A percentile compares a stretch with the other conserved stretches of the same genome.
Evolutionary conservation across 2,797 vertebrate genomes (phyloP).

Genomic region (Thripadectes ignobilis): DNA sequence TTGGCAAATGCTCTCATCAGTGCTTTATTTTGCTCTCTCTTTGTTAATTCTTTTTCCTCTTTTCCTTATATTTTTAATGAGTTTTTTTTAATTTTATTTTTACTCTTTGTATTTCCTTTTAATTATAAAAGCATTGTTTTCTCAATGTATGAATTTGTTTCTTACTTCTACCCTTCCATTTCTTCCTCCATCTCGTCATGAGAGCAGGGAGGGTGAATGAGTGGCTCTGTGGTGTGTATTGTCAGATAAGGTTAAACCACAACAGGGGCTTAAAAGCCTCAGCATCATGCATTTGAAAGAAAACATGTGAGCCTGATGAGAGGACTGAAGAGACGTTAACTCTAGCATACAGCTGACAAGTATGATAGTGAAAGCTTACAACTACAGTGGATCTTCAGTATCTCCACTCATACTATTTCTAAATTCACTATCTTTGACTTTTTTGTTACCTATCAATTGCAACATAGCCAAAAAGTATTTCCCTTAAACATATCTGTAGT

Average conservation of each 20-base stretch:
- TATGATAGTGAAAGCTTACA: not conserved
- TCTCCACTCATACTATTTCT: not conserved
- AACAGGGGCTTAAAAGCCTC: not conserved
- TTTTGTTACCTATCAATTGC: not conserved
- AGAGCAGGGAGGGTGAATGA: fast-evolving
- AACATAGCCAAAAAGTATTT: not conserved
- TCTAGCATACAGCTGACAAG: fast-evolving
- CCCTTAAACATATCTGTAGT: not conserved
- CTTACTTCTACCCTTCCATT: not conserved
- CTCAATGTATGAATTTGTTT: fast-evolving
- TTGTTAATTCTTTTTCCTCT: not conserved
- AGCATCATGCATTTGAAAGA: not conserved
- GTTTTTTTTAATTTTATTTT: not conserved
- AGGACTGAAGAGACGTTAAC: not conserved
- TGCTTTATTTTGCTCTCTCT: not conserved
- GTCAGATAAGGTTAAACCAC: not conserved
- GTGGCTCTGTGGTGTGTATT: not conserved
- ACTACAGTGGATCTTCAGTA: not conserved
- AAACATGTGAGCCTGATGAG: not conserved
- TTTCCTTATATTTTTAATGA: not conserved
- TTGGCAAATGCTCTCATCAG: not conserved
- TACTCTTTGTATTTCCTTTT: not conserved
- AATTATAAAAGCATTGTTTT: not conserved
- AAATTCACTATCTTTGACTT: not conserved
- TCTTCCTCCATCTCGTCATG: not conserved